Evolutionary conservation across 1,140 invertebrate genomes (phyloP), one percentile per base, ranked within the genome.

Genomic region (Latrodectus geometricus): DNA sequence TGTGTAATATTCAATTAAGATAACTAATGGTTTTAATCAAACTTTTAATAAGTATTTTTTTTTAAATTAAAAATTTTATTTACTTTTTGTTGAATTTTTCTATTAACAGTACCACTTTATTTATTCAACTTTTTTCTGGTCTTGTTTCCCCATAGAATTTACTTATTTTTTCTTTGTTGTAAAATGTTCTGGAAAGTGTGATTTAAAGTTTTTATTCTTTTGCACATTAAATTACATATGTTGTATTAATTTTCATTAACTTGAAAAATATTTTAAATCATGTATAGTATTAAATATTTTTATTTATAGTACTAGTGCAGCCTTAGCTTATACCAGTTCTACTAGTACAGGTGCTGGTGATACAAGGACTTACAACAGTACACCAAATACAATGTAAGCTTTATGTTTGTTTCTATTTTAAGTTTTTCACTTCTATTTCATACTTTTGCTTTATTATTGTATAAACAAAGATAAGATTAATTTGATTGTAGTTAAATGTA

Each of bases 371-470:
- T 88, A 88, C n/a, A 88, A 83, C 17, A 88, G 82, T 35, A 80
- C 77, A 35, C 70, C 87, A 61, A 88, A 52, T 84, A 78, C 75
- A 4, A 88, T 88, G 87, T 88, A 84, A 49, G 87, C 69, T 17
- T 61, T 88, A 84, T 54, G 87, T 77, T 17, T 61, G 12, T 15
- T 20, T 35, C 15, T 49, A 68, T 23, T 11, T 69, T 80, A 50
- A 61, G 11, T 69, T 69, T 69, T 23, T 20, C 7, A 69, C 7
- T 21, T n/a, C 11, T 11, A 5, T 65, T 15, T 7, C 61, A 14
- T 61, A 8, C 54, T 61, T 61, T 61, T 61, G 54, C 17, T 61
- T 14, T 4, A 61, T 1, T 35, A 35, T 35, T n/a, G n/a, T n/a
- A n/a, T n/a, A n/a, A 35, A 35, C 1, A 35, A 5, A 3, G 2